Base-by-base conservation (phyloP, 2,888 invertebrate genomes). In the Didymodactylos carnosus region DNA sequence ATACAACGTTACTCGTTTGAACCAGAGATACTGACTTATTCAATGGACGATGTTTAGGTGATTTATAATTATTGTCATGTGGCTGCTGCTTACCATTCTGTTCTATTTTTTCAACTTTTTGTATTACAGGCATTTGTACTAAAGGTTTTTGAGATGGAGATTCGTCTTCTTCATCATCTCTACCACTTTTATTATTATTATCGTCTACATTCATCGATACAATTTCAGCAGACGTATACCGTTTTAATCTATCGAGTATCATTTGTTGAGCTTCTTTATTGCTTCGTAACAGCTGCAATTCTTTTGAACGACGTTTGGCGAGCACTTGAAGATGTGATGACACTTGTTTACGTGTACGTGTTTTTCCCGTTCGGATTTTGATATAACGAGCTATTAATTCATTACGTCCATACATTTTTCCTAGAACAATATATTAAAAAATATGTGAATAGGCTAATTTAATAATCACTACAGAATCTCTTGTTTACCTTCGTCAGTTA, bases 301-400 rank as follows among this genome's bases (percentile, higher is more conserved):
- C 98, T 80, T 98, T 89, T 80, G 95, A 88, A 88, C 94, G 97
- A 86, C 98, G 88, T 84, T 98, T 88, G 79, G 98, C 98, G 83
- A 99, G 88, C 82, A 99, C 98, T 87, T 99, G 98, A 85, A 99
- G 99, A 86, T 99, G 98, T 81, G 95, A 97, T 81, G 97, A 97
- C 82, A 98, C 98, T 87, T 99, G 98, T 86, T 99, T 99, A 83
- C 98, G 88, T 84, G 98, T 97, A 84, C 98, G 89, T 85, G 97
- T 97, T 86, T 99, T 99, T 78, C 98, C 98, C 79, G 98, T 99
- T 81, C 98, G 88, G 83, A 99, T 87, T 88, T 98, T 98, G 84
- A 99, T 99, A 87, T 99, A 99, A 82, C 98, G 89, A 80, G 98
- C 98, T 86, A 99, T 99, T 84, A 99, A 87, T 88, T 99, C 98